Percentiles rank a stretch among this genome's conserved stretches.
Conservation (phyloP, 2,797 vertebrate genomes). For the Xenops minutus region DNA sequence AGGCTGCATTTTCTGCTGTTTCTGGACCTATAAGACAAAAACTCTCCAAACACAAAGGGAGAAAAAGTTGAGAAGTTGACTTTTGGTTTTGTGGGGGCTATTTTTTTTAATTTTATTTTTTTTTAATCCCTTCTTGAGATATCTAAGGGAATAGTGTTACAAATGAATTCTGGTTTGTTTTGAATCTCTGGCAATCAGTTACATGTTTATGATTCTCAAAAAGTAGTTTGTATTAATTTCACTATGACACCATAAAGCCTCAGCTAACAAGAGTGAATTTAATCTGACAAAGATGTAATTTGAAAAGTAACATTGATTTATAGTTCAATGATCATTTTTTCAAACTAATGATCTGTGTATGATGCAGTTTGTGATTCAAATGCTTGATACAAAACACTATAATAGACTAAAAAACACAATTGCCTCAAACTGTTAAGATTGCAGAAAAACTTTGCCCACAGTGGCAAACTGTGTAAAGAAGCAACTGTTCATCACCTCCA, state of each 20-base stretch:
- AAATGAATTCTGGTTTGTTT: not conserved
- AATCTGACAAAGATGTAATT: not conserved
- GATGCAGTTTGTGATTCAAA: not conserved
- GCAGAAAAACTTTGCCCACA: not conserved
- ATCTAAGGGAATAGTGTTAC: not conserved
- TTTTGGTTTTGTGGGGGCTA: not conserved
- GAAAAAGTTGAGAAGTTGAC: not conserved
- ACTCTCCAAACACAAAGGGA: not conserved
- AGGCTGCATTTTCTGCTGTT: not conserved
- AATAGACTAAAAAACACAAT: not conserved
- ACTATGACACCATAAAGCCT: not conserved
- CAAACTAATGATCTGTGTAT: not conserved
- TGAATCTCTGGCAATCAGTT: not conserved
- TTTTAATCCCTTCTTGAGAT: not conserved
- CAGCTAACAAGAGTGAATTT: not conserved
- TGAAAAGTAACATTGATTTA: not conserved
- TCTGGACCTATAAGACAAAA: not conserved
- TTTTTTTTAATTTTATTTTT: too few species aligned
- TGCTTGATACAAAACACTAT: not conserved
- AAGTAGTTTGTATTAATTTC: not conserved
- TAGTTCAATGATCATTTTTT: not conserved
- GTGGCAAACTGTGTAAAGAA: not conserved
- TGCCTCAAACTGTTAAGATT: not conserved
- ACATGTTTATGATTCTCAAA: not conserved
- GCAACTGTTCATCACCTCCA: not conserved